Evolutionary conservation across 2,888 invertebrate species (phyloP).

Genomic region (Dascillus cervinus): DNA sequence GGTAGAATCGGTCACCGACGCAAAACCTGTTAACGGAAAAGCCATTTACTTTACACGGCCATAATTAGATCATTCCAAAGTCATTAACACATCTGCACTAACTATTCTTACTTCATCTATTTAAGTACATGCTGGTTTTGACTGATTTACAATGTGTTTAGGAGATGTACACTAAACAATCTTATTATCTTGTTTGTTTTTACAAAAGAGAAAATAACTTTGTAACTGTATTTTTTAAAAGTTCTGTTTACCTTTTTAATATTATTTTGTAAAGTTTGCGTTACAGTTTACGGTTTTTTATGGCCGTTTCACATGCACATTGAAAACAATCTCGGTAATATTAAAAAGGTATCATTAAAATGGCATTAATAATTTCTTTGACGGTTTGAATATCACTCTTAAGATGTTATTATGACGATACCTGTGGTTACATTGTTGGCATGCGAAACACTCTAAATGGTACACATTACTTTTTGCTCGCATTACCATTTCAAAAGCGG

Average conservation of each 20-base stretch:
- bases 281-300: too few relatives aligned
- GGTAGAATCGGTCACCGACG: conserved; percentile 87
- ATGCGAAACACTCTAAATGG: conserved; percentile 90
- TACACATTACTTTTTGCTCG: conserved; percentile 86
- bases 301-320: too few relatives aligned
- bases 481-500: conserved; percentile 95
- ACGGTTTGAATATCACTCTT: too few relatives aligned
- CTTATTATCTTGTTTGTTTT: conserved; percentile 7
- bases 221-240: not conserved
- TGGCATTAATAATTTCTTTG: conserved; percentile 23
- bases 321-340: conserved; percentile 9
- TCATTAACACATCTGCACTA: conserved; percentile 12
- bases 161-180: conserved; percentile 7
- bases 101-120: conserved; percentile 7
- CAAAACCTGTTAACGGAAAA: conserved; percentile 64
- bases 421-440: conserved; percentile 93
- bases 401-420: conserved; percentile 37
- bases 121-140: conserved; percentile 3
- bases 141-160: conserved; percentile 7
- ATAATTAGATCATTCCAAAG: conserved; percentile 12
- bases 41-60: conserved; percentile 10
- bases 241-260: too few relatives aligned
- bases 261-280: too few relatives aligned
- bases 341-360: conserved; percentile 20
- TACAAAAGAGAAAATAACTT: not conserved